phyloP scores from a whole-genome alignment of 2,113 vertebrate species.

The Tupaia tana region DNA sequence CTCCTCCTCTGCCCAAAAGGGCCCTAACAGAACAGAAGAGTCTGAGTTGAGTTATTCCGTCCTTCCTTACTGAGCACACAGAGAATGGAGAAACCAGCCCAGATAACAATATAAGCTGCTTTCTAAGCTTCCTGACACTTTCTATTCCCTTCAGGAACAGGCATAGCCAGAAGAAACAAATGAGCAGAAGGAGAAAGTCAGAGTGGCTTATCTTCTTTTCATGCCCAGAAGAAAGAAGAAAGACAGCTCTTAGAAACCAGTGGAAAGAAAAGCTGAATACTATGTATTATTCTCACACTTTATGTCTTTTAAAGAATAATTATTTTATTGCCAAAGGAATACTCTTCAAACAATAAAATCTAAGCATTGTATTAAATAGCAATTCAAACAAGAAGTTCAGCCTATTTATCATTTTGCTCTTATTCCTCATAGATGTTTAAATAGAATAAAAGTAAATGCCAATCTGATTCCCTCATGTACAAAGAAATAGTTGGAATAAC shows the following conservation, averaged over 20 bases:
- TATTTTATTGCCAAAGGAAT: slow-evolving; percentile 73
- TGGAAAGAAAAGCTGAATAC: slow-evolving; percentile 2
- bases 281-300: slow-evolving; percentile 44
- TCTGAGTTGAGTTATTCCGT: not conserved
- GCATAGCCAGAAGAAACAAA: not conserved
- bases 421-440: slow-evolving; percentile 69
- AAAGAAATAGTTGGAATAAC: not conserved
- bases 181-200: slow-evolving; percentile 11
- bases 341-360: slow-evolving; percentile 78
- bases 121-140: slow-evolving; percentile 56
- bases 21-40: not conserved
- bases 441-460: slow-evolving; percentile 64
- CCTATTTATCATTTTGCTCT: slow-evolving; percentile 75
- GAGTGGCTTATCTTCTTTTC: slow-evolving; percentile 57
- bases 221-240: not conserved
- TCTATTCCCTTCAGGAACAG: slow-evolving; percentile 46
- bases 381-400: slow-evolving; percentile 75
- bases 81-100: not conserved
- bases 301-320: slow-evolving; percentile 64
- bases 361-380: slow-evolving; percentile 72
- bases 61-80: not conserved
- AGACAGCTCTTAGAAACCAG: not conserved
- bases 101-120: slow-evolving; percentile 23
- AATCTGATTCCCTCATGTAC: slow-evolving; percentile 3
- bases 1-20: not conserved